Evolutionary conservation across 2,797 vertebrate species (phyloP), one percentile per base, ranked within the genome.

Genomic region (Melanotaenia parkinsoni): DNA sequence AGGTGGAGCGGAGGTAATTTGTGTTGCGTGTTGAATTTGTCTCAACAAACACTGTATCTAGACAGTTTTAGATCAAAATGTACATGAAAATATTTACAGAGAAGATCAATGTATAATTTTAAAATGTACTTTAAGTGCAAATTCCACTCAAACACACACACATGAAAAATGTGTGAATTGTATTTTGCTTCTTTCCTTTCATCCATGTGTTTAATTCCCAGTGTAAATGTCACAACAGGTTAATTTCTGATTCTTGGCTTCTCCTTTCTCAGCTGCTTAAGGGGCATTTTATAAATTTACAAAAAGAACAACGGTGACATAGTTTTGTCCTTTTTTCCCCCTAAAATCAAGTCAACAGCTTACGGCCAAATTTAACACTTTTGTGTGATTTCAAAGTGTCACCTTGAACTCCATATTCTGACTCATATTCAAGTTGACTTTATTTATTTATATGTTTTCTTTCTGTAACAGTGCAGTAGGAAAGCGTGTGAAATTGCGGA

Each of bases 201-300:
- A 22, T 50, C 45, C 20, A 63, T 72, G 60, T 86, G 74, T 68
- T 79, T 38, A 75, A 60, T 35, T 82, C 59, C 53, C 56, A 67
- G 70, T 85, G 66, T 78, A 84, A 90, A 88, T 85, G 84, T 88
- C 88, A 83, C 69, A 51, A 79, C 58, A 50, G 65, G 83, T 90
- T 84, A 82, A 88, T 81, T 50, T 88, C 68, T 84, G 85, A 81
- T 84, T 58, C n/a, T 45, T 28, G 28, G 35, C 67, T 85, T 82
- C 67, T 61, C 40, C 22, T 64, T 79, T 60, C 26, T 61, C 58
- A 28, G 56, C 26, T 2, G 30, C 61, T 63, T 67, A 45, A 43
- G 40, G 64, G 59, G 33, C 60, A 37, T 45, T 12, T 64, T 45
- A 47, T 37, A 5, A 72, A 66, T 58, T 51, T 24, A 33, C 32